Evolutionary conservation across 2,113 vertebrate species (phyloP).

Genomic region (Oncorhynchus nerka): DNA sequence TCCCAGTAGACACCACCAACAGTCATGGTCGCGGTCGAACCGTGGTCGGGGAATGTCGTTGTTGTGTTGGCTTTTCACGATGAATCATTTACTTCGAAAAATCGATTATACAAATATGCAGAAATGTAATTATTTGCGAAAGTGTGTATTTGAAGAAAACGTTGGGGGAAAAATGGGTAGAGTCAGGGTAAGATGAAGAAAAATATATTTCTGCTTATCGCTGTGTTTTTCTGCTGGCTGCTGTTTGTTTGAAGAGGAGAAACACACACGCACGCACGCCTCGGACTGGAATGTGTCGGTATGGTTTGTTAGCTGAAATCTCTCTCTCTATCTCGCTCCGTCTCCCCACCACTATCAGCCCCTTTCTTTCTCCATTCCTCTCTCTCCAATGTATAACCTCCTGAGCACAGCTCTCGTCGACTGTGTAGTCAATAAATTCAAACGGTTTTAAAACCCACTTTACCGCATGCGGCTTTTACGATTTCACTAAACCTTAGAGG

Average conservation of each 20-base stretch:
- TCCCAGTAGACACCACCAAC: too few species aligned
- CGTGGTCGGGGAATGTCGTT: too few species aligned
- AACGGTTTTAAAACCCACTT: constrained; percentile 56
- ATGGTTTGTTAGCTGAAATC: background rate
- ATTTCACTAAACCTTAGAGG: constrained; percentile 44
- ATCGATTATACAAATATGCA: too few species aligned
- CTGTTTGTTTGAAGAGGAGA: background rate
- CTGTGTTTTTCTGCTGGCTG: background rate
- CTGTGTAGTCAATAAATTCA: constrained; percentile 55
- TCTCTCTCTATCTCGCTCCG: background rate
- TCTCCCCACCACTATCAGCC: constrained; percentile 11
- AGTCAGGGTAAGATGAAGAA: too few species aligned
- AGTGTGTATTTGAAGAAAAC: too few species aligned
- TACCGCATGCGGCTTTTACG: constrained; percentile 62
- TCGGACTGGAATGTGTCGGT: too few species aligned
- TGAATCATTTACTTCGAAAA: too few species aligned
- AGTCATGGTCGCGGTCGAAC: too few species aligned
- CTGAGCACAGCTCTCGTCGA: constrained; percentile 33
- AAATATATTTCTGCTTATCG: too few species aligned
- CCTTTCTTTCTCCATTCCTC: constrained; percentile 12
- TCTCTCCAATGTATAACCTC: constrained; percentile 6
- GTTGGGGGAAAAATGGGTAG: too few species aligned
- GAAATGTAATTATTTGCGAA: too few species aligned
- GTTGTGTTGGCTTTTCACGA: too few species aligned
- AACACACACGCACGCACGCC: background rate